Evolutionary conservation across 2,888 invertebrate species (phyloP).

Genomic region (Pegoplata infirma): DNA sequence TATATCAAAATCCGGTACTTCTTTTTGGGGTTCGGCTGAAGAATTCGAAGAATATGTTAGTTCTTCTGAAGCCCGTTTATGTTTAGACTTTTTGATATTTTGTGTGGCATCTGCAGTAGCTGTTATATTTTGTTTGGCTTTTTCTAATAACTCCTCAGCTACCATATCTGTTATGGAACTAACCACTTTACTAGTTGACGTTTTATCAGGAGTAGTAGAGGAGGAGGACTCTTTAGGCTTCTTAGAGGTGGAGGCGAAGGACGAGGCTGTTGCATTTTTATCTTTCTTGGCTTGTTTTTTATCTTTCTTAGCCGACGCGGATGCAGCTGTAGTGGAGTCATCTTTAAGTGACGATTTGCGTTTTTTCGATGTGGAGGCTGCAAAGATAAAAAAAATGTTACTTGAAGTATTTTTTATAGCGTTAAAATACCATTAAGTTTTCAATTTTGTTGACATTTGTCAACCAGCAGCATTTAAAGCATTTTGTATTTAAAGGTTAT

Average conservation of each 20-base stretch:
- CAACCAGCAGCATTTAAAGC: too few species aligned
- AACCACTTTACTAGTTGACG: slow-evolving; percentile 59
- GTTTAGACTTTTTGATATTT: slow-evolving; percentile 73
- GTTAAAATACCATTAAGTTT: too few species aligned
- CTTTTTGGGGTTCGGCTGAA: slow-evolving; percentile 69
- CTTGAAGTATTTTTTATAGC: too few species aligned
- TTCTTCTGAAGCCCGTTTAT: slow-evolving; percentile 62
- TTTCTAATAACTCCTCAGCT: slow-evolving; percentile 81
- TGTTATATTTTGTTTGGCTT: slow-evolving; percentile 74
- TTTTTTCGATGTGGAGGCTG: slow-evolving; percentile 73
- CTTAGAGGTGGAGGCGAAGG: slow-evolving; percentile 59
- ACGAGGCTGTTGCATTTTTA: too few species aligned
- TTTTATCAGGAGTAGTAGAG: slow-evolving; percentile 56
- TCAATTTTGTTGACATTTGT: too few species aligned
- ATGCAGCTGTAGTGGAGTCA: slow-evolving; percentile 23
- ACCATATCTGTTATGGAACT: slow-evolving; percentile 82
- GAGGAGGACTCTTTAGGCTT: slow-evolving; percentile 61
- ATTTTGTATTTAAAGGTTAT: too few species aligned
- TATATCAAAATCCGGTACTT: slow-evolving; percentile 79
- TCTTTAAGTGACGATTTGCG: slow-evolving; percentile 58
- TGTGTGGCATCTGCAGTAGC: slow-evolving; percentile 68
- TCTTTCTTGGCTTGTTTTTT: slow-evolving; percentile 68
- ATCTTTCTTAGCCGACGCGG: slow-evolving; percentile 64
- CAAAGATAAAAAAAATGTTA: not conserved
- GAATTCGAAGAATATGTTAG: slow-evolving; percentile 41